Evolutionary conservation across 2,113 vertebrate genomes (phyloP), one percentile per base, ranked within the genome.

Genomic region (Cinclus mexicanus): DNA sequence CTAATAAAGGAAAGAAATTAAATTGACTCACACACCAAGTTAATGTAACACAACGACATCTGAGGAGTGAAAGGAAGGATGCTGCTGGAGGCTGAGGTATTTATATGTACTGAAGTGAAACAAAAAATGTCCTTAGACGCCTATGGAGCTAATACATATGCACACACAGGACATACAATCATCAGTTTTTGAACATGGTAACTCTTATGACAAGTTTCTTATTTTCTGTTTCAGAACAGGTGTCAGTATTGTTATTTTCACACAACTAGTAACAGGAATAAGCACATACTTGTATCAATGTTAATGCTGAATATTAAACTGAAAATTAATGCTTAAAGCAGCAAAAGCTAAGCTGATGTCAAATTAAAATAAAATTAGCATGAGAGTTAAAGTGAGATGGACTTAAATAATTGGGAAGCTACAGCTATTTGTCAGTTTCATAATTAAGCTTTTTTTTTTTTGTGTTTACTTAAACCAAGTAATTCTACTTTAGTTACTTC

Each of bases 361-460:
- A 96, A 96, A 96, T 74, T 87, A 96, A 97, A 96, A 96, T 60
- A 94, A 95, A 95, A 96, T 89, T 83, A 96, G 94, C 85, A 96
- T 94, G 88, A 89, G 19, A 65, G 95, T 95, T 95, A 92, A 91
- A 94, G 91, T 96, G 85, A 93, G 79, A 93, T 93, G 90, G 92
- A 96, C 76, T 87, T 76, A 94, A 89, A 93, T 80, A n/a, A 63
- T 3, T 85, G 47, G 67, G 53, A 95, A 91, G 12, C 42, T 91
- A 72, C 25, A 56, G 7, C 9, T 74, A 60, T 46, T 69, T 71
- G 26, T 77, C 56, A 76, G 16, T 63, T 87, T 72, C 35, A 55
- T 50, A 5, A 61, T 28, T 84, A 28, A 64, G 24, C 11, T 31
- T 39, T 79, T 47, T 39, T 79, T 47, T 44, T 42, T 56, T 33